These are phyloP conservation scores for Protodeltote pygarga DNA, from an alignment of 2,888 invertebrate genomes.

Conservation along the genomic window DNA sequence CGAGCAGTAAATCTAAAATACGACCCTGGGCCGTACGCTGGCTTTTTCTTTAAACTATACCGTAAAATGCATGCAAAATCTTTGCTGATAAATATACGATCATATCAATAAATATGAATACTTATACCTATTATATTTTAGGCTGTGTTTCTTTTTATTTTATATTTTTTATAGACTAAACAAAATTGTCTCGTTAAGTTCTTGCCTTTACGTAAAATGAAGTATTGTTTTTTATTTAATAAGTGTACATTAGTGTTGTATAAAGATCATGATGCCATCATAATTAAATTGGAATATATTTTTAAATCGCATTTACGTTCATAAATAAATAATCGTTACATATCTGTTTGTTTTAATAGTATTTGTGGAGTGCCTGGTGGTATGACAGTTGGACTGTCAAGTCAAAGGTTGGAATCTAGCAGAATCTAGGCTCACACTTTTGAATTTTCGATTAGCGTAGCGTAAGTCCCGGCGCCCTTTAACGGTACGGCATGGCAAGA, in stretches of 20 bases:
- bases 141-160: conserved; percentile 47
- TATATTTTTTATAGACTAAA: conserved; percentile 31
- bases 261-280: conserved; percentile 78
- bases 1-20: no score
- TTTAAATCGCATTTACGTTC: conserved; percentile 80
- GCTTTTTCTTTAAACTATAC: neutral
- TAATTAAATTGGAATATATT: conserved; percentile 74
- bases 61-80: neutral
- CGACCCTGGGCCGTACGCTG: no score
- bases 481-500: no score
- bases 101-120: conserved; percentile 3
- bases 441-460: no score
- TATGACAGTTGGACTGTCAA: no score
- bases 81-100: conserved; percentile 15
- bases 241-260: conserved; percentile 78
- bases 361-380: no score
- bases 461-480: no score
- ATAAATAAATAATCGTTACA: conserved; percentile 77
- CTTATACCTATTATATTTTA: conserved; percentile 33
- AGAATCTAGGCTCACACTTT: no score
- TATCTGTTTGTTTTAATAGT: conserved; percentile 38
- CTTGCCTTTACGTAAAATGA: conserved; percentile 69
- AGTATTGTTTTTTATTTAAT: conserved; percentile 66
- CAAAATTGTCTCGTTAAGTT: conserved; percentile 59
- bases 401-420: no score